A percentile compares a stretch with the other conserved stretches of the same genome.
Conservation (phyloP, 2,113 vertebrate species). For the Bettongia penicillata region DNA sequence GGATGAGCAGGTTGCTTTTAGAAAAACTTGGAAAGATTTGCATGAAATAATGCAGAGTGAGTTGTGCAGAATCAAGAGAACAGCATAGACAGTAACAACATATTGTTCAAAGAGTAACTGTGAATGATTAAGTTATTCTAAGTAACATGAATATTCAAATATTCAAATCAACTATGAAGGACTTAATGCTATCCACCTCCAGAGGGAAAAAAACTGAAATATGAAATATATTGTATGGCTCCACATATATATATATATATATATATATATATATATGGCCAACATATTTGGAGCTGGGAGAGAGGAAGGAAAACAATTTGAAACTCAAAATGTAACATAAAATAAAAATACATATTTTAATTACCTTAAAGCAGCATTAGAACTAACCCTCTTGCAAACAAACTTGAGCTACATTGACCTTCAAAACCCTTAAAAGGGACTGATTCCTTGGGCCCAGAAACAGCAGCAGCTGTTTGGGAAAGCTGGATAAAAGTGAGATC, state of each 20-base stretch:
- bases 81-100: background rate
- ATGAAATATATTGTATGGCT: background rate
- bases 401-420: conserved; percentile 32
- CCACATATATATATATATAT: background rate
- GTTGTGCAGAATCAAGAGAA: background rate
- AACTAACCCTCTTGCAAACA: conserved; percentile 54
- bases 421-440: background rate
- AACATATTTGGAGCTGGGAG: background rate
- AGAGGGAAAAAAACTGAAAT: background rate
- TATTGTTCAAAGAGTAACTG: background rate
- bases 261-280: background rate
- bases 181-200: background rate
- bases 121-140: background rate
- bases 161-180: background rate
- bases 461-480: background rate
- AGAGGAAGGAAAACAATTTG: background rate
- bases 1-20: background rate
- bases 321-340: background rate
- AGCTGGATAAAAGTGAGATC: background rate
- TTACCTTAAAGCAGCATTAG: conserved; percentile 60
- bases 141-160: background rate
- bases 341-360: background rate
- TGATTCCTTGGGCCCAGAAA: conserved; percentile 35
- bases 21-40: background rate
- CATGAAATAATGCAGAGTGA: background rate